Conservation (phyloP, 2,797 vertebrate genomes). For the Heterohyrax brucei region DNA sequence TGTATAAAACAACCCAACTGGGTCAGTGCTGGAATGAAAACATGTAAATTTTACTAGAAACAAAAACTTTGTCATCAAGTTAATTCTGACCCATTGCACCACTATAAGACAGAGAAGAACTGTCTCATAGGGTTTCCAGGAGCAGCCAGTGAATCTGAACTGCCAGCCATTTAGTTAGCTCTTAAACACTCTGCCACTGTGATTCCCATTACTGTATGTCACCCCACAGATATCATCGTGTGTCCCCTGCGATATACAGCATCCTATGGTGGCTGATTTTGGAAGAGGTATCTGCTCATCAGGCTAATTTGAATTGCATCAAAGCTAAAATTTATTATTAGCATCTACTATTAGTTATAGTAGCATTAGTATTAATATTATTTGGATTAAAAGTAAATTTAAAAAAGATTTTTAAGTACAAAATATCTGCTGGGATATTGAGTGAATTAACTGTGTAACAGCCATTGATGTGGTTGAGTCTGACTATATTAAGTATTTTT, state of each 20-base stretch:
- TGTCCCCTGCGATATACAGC: neutral
- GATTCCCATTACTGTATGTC: too few relatives aligned
- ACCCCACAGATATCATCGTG: too few relatives aligned
- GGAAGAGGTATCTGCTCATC: neutral
- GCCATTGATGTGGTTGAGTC: neutral
- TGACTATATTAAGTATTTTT: neutral
- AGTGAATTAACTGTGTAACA: neutral
- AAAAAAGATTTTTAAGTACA: neutral
- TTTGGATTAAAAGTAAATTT: slow-evolving; percentile 29
- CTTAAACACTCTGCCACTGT: too few relatives aligned
- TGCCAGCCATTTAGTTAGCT: too few relatives aligned
- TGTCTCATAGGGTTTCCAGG: too few relatives aligned
- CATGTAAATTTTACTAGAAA: neutral
- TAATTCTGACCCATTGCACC: too few relatives aligned
- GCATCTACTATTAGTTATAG: too few relatives aligned
- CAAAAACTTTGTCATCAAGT: too few relatives aligned
- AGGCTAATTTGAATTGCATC: neutral
- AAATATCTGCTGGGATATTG: neutral
- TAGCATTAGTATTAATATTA: neutral
- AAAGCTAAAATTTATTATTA: slow-evolving; percentile 15
- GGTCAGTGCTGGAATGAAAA: neutral
- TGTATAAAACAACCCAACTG: neutral
- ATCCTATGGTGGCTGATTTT: neutral
- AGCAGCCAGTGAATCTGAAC: too few relatives aligned
- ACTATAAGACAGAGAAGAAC: too few relatives aligned